phyloP scores from a whole-genome alignment of 1,140 invertebrate genomes.

The Sinonovacula constricta region DNA sequence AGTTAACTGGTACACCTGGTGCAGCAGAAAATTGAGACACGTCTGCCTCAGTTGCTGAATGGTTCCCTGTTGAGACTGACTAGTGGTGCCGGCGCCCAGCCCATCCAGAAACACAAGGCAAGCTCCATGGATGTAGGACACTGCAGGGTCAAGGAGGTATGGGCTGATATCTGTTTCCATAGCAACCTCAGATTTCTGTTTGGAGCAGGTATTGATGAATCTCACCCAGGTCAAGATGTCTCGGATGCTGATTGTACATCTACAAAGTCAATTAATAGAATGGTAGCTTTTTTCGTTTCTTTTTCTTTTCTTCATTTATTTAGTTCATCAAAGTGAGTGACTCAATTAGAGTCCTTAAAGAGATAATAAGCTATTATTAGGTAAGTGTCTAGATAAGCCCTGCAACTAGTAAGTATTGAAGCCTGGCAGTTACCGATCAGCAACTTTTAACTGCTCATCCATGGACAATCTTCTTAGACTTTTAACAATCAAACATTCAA shows the following conservation, averaged over 20 bases:
- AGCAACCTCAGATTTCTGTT: slow-evolving; percentile 47
- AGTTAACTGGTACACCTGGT: slow-evolving; percentile 66
- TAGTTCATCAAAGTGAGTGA: no score
- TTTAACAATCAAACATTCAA: no score
- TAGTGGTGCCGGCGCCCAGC: slow-evolving; percentile 82
- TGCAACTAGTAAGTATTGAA: no score
- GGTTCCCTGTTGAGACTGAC: slow-evolving; percentile 54
- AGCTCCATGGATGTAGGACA: slow-evolving; percentile 90
- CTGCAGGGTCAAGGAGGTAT: slow-evolving; percentile 62
- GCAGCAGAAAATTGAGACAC: slow-evolving; percentile 67
- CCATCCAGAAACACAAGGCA: slow-evolving; percentile 95
- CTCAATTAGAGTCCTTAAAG: no score
- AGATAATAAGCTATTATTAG: no score
- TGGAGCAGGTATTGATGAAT: slow-evolving; percentile 86
- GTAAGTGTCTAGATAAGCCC: no score
- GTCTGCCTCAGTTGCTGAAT: slow-evolving; percentile 46
- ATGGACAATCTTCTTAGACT: no score
- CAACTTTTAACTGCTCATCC: no score
- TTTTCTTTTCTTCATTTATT: no score
- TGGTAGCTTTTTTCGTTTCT: no score
- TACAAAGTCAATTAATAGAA: slow-evolving; percentile 57
- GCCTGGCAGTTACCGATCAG: no score
- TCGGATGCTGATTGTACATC: slow-evolving; percentile 88
- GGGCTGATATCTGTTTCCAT: slow-evolving; percentile 51
- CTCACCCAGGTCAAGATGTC: slow-evolving; percentile 96